Evolutionary conservation across 2,888 invertebrate species (phyloP), one percentile per base, ranked within the genome.

Genomic region (Protodeltote pygarga): DNA sequence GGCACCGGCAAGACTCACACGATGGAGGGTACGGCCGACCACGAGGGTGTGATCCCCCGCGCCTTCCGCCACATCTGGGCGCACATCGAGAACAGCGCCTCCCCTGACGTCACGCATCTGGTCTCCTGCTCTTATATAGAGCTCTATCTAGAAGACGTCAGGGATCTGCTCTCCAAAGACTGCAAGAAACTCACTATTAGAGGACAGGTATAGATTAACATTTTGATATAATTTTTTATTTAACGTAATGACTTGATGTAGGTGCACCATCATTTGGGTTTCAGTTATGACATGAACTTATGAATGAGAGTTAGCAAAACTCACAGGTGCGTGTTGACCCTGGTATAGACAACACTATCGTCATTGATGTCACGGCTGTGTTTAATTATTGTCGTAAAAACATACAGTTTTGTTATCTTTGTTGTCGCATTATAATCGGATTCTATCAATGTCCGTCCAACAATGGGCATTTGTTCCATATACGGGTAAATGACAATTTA

Each of bases 11-110:
- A 95, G 84, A 95, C 95, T 5, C 95, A 94, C 84, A 95, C 95
- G 6, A 95, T 95, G 95, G 95, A 95, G 92, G 97, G 97, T 51
- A 87, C 93, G 10, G 89, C 94, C 40, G 93, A 92, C 0, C 91
- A 92, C 72, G 93, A 95, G 75, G 99, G 99, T 41, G 95, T 99
- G 61, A 98, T 99, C 73, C 99, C 99, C 2, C 95, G 98, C 60
- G 97, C 99, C 41, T 99, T 99, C 92, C 96, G 98, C 62, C 99
- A 99, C 88, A 98, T 99, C 54, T 99, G 99, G 94, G 94, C 95
- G 63, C 98, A 99, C 88, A 99, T 99, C 68, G 94, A 95, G 60
- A 90, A 83, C 77, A 93, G 93, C 79, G 94, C 97, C 51, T 96
- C 98, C 3, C 95, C 96, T 46, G 98, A 99, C 81, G 96, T 97